Evolutionary conservation across 1,140 invertebrate genomes (phyloP).

Genomic region (Latrodectus geometricus): DNA sequence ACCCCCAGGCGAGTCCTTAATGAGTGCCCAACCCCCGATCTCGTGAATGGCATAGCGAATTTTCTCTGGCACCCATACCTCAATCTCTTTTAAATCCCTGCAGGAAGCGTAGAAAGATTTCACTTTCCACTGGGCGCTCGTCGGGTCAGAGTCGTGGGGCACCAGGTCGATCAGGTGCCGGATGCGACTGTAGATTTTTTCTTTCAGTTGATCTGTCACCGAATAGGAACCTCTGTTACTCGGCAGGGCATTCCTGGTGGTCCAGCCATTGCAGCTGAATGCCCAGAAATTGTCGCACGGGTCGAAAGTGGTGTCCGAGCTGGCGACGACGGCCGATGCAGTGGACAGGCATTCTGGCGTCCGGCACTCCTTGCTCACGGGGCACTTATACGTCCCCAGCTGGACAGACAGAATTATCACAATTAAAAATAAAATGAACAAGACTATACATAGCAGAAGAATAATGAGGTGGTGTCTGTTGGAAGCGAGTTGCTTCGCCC

Average conservation of each 20-base stretch:
- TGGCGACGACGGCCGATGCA: conserved; percentile 67
- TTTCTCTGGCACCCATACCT: conserved; percentile 56
- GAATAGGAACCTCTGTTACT: conserved; percentile 56
- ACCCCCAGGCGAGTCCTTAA: conserved; percentile 35
- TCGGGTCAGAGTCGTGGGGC: conserved; percentile 54
- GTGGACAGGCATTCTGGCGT: conserved; percentile 26
- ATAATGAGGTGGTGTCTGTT: conserved; percentile 48
- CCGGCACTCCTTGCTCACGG: conserved; percentile 12
- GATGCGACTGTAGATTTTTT: conserved; percentile 35
- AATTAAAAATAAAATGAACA: conserved; percentile 49
- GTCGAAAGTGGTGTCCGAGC: conserved; percentile 70
- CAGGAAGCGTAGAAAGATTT: conserved; percentile 64
- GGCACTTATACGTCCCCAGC: conserved; percentile 34
- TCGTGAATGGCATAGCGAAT: conserved; percentile 63
- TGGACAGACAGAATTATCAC: conserved; percentile 41
- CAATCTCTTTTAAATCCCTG: conserved; percentile 60
- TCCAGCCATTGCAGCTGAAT: conserved; percentile 74
- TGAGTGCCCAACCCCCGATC: conserved; percentile 60
- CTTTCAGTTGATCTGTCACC: conserved; percentile 19
- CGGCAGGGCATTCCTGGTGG: conserved; percentile 68
- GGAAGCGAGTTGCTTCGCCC: conserved; percentile 50
- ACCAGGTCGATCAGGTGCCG: conserved; percentile 61
- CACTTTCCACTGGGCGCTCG: conserved; percentile 59
- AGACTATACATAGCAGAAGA: conserved; percentile 23
- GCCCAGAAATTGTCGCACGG: conserved; percentile 75